A percentile compares a stretch with the other conserved stretches of the same genome.
Evolutionary conservation across 2,888 invertebrate species (phyloP).

Genomic region (Tenodera sinensis): DNA sequence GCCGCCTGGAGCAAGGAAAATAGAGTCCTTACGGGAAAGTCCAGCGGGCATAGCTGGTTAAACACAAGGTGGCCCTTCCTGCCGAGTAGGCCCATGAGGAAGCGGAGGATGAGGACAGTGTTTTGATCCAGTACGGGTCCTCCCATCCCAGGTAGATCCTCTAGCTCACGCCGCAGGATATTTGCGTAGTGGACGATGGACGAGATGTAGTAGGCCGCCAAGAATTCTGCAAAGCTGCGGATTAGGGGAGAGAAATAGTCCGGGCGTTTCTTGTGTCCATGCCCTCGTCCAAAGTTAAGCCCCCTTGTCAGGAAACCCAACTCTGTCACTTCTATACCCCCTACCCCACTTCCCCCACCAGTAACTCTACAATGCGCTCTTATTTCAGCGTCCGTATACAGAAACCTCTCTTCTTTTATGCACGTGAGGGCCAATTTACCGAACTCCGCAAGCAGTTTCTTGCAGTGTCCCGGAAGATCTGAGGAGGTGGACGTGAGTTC

Average conservation of each 20-base stretch:
- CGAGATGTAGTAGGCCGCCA: slow-evolving; percentile 55
- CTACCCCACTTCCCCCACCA: slow-evolving; percentile 31
- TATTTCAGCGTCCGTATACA: slow-evolving; percentile 51
- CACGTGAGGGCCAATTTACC: slow-evolving; percentile 51
- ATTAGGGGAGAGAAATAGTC: slow-evolving; percentile 51
- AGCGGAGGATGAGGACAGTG: slow-evolving; percentile 46
- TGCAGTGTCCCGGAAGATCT: slow-evolving; percentile 46
- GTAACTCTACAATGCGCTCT: slow-evolving; percentile 42
- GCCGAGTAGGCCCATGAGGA: slow-evolving; percentile 51
- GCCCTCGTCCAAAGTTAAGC: slow-evolving; percentile 44
- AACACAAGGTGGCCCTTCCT: slow-evolving; percentile 50
- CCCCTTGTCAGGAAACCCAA: slow-evolving; percentile 49
- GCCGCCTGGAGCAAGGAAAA: slow-evolving; percentile 53
- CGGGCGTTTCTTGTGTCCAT: slow-evolving; percentile 43
- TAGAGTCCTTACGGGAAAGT: slow-evolving; percentile 51
- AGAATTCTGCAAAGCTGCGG: slow-evolving; percentile 50
- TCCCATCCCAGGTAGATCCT: slow-evolving; percentile 47
- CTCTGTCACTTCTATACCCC: slow-evolving; percentile 37
- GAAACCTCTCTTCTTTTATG: slow-evolving; percentile 46
- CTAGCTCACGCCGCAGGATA: slow-evolving; percentile 50
- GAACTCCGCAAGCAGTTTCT: slow-evolving; percentile 51
- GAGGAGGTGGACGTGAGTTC: slow-evolving; percentile 33
- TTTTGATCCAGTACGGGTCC: slow-evolving; percentile 31
- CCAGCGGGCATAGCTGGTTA: slow-evolving; percentile 50
- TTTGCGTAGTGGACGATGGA: slow-evolving; percentile 52